A percentile compares a stretch with the other conserved stretches of the same genome.
phyloP scores from a whole-genome alignment of 2,797 vertebrate genomes.

The Tauraco hartlaubi region DNA sequence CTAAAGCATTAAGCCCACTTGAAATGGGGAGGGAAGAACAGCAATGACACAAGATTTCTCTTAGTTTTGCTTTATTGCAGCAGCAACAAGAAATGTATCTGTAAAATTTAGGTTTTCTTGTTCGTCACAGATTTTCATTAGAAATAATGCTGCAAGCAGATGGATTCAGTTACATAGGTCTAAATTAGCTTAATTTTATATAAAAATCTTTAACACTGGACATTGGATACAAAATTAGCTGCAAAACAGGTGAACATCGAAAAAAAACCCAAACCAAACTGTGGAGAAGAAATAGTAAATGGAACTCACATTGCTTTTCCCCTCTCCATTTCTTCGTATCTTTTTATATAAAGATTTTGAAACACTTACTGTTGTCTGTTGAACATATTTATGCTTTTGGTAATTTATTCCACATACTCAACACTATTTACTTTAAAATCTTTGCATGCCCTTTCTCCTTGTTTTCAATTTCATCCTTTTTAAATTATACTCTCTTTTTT shows the following conservation, averaged over 20 bases:
- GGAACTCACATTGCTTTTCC: not conserved
- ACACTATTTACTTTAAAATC: not conserved
- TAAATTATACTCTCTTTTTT: not conserved
- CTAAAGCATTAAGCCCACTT: not conserved
- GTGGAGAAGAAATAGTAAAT: not conserved
- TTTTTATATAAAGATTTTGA: not conserved
- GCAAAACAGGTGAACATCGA: not conserved
- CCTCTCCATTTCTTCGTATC: not conserved
- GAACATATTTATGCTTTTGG: not conserved
- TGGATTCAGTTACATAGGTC: not conserved
- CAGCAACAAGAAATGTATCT: not conserved
- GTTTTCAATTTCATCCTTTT: not conserved
- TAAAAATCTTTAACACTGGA: not conserved
- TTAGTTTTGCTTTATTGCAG: not conserved
- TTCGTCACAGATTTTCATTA: not conserved
- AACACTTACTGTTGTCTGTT: not conserved
- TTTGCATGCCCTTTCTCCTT: not conserved
- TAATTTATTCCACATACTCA: constrained; percentile 2
- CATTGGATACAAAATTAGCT: not conserved
- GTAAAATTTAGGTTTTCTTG: fast-evolving
- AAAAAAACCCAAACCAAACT: not conserved
- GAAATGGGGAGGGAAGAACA: not conserved
- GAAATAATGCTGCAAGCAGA: not conserved
- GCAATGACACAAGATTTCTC: not conserved
- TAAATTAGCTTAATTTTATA: not conserved